Percentiles rank a stretch among this genome's conserved stretches.
Evolutionary conservation across 64 coral and sea anemone species (phyloP).

Genomic region (Pachyseris speciosa): DNA sequence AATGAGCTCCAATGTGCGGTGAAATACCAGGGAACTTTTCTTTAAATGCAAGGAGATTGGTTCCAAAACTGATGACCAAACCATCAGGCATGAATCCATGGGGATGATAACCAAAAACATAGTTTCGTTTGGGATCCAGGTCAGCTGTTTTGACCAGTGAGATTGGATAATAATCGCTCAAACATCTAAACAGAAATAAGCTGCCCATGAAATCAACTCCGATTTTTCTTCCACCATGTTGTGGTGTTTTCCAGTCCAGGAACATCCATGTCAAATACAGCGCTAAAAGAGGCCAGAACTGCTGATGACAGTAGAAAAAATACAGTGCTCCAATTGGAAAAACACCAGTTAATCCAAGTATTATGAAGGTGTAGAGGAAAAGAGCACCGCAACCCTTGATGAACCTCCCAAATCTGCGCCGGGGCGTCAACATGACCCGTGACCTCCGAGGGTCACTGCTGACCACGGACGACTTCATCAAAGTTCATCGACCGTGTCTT

Average conservation of each 20-base stretch:
- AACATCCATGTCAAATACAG: constrained; percentile 27
- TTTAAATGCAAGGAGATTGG: constrained; percentile 47
- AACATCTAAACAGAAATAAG: constrained; percentile 19
- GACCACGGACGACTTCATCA: too few species aligned
- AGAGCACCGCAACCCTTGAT: neutral
- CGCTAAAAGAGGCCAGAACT: neutral
- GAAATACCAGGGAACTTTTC: constrained; percentile 64
- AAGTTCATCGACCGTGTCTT: too few species aligned
- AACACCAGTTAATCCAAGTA: neutral
- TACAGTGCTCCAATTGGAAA: neutral
- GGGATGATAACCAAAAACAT: constrained; percentile 78
- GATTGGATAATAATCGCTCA: constrained; percentile 70
- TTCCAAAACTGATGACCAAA: constrained; percentile 49
- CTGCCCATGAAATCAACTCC: constrained; percentile 1
- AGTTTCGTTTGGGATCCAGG: constrained; percentile 50
- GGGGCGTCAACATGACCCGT: too few species aligned
- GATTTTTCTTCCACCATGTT: neutral
- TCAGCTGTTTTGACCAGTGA: constrained; percentile 40
- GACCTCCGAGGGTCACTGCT: neutral
- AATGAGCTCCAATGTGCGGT: constrained; percentile 55
- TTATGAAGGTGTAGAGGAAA: neutral
- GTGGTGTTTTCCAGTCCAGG: neutral
- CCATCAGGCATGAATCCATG: constrained; percentile 67
- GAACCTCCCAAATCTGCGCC: neutral
- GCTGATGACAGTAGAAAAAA: neutral